Conservation (phyloP, 2,888 invertebrate genomes). For the Junonia oenone region DNA sequence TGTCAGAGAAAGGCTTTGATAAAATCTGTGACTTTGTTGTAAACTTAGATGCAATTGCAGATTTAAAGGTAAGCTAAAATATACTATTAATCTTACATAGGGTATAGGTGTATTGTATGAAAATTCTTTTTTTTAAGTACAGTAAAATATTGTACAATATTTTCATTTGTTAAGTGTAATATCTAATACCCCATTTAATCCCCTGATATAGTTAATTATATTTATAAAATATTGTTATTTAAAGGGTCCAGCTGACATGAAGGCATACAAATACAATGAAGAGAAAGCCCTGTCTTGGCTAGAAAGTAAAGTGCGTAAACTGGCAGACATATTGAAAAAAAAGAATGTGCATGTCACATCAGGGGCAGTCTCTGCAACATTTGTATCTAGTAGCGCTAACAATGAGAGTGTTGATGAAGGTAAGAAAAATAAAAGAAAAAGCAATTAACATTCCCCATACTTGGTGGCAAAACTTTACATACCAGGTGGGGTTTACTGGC, state of each 20-base stretch:
- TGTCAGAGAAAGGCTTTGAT: constrained; percentile 81
- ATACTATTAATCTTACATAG: neutral
- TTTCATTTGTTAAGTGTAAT: no score
- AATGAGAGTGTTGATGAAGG: constrained; percentile 79
- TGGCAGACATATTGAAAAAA: constrained; percentile 81
- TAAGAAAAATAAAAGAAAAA: no score
- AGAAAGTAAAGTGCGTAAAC: constrained; percentile 83
- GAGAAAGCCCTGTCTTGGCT: constrained; percentile 88
- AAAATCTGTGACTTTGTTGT: constrained; percentile 76
- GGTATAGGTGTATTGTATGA: neutral
- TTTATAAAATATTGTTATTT: constrained; percentile 35
- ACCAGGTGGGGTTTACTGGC: no score
- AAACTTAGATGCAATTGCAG: constrained; percentile 82
- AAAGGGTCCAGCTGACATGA: constrained; percentile 83
- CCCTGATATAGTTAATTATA: no score
- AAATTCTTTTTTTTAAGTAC: no score
- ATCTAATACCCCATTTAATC: no score
- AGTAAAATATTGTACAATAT: no score
- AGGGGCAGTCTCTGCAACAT: constrained; percentile 88
- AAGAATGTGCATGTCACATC: constrained; percentile 87
- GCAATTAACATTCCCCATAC: no score
- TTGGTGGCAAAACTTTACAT: no score
- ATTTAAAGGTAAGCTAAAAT: constrained; percentile 82
- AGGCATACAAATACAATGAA: constrained; percentile 91
- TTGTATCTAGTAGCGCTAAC: constrained; percentile 82